These are phyloP conservation scores for Caerostris extrusa DNA, from an alignment of 1,140 invertebrate genomes.

Conservation along the genomic window DNA sequence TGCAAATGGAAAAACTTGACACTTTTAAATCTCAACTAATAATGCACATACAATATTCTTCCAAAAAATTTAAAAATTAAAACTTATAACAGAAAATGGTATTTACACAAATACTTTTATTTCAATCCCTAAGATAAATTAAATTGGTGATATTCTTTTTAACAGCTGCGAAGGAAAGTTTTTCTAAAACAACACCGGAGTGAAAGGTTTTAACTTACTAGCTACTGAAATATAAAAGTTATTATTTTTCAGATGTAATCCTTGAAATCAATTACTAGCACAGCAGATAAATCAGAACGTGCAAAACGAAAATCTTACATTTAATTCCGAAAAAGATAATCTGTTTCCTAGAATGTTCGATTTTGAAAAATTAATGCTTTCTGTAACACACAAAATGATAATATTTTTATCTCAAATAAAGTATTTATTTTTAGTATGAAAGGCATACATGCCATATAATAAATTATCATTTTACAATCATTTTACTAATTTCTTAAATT, in stretches of 20 bases:
- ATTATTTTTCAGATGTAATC: not conserved
- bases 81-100: too few relatives aligned
- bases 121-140: not conserved
- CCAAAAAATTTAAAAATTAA: too few relatives aligned
- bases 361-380: conserved; percentile 35
- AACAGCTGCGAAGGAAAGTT: not conserved
- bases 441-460: too few relatives aligned
- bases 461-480: too few relatives aligned
- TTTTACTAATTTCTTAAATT: too few relatives aligned
- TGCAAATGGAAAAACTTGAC: too few relatives aligned
- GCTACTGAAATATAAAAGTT: not conserved
- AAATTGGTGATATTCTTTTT: not conserved
- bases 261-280: conserved; percentile 2
- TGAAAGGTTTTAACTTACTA: not conserved
- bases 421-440: too few relatives aligned
- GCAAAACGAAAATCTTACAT: not conserved
- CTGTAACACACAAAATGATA: not conserved
- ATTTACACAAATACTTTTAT: too few relatives aligned
- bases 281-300: not conserved
- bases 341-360: conserved; percentile 2
- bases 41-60: too few relatives aligned
- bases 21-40: too few relatives aligned
- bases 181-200: not conserved
- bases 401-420: not conserved
- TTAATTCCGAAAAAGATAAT: conserved; percentile 23